A percentile compares a stretch with the other conserved stretches of the same genome.
phyloP scores from a whole-genome alignment of 92 coral and sea anemone species.

The Epizoanthus ramosus region DNA sequence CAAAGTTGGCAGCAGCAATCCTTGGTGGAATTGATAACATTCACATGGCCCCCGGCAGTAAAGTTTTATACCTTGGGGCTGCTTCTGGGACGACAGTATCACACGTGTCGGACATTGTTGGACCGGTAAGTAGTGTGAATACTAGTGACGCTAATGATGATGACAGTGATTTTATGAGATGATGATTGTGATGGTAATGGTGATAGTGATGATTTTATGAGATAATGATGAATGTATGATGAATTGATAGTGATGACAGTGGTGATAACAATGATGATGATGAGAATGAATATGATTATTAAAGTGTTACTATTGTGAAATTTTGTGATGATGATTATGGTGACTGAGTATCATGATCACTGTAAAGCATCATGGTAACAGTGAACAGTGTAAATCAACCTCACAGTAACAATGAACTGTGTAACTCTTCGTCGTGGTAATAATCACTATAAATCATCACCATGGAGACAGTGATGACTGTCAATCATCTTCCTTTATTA shows the following conservation, averaged over 20 bases:
- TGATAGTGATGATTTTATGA: neutral
- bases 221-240: neutral
- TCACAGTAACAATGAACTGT: too few species aligned
- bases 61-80: constrained; percentile 97
- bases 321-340: neutral
- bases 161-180: neutral
- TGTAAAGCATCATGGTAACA: too few species aligned
- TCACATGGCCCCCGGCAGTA: constrained; percentile 94
- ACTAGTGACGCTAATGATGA: neutral
- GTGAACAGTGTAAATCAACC: too few species aligned
- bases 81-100: constrained; percentile 99
- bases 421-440: too few species aligned
- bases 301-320: neutral
- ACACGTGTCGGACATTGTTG: constrained; percentile 97
- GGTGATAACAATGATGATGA: too few species aligned
- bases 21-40: constrained; percentile 98
- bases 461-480: too few species aligned
- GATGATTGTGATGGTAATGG: neutral
- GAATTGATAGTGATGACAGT: too few species aligned
- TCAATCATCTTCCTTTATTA: too few species aligned
- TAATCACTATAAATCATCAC: too few species aligned
- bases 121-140: constrained; percentile 77
- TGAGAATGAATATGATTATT: too few species aligned
- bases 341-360: neutral
- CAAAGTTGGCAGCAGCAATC: constrained; percentile 97